These are phyloP conservation scores for Montipora efflorescens DNA, from an alignment of 64 coral and sea anemone species.

Conservation along the genomic window DNA sequence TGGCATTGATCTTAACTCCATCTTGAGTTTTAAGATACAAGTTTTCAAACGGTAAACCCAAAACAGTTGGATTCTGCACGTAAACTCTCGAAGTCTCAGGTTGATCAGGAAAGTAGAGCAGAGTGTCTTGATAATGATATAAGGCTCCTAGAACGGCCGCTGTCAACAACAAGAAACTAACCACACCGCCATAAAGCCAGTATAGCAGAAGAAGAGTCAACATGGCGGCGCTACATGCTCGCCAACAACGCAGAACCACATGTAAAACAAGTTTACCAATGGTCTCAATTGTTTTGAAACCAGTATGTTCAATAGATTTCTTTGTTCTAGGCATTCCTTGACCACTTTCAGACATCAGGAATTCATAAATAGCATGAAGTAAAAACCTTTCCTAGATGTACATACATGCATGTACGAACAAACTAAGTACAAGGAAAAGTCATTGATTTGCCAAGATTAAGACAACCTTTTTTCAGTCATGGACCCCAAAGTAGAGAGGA, in stretches of 20 bases:
- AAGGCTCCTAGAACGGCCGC: constrained; percentile 94
- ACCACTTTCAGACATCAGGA: constrained; percentile 73
- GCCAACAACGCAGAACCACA: constrained; percentile 89
- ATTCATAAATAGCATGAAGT: not conserved
- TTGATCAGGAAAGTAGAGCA: constrained; percentile 97
- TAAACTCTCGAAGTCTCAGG: constrained; percentile 92
- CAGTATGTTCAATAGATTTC: constrained; percentile 79
- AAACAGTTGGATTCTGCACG: constrained; percentile 90
- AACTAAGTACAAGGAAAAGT: not conserved
- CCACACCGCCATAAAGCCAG: constrained; percentile 97
- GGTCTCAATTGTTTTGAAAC: constrained; percentile 97
- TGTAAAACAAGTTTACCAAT: constrained; percentile 90
- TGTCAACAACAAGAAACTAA: constrained; percentile 89
- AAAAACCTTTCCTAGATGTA: not conserved
- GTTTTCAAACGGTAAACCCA: constrained; percentile 96
- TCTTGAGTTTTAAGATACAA: constrained; percentile 93
- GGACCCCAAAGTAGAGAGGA: not conserved
- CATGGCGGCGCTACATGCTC: constrained; percentile 92
- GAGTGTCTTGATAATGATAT: constrained; percentile 97
- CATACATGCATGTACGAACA: not conserved
- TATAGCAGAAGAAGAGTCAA: constrained; percentile 89
- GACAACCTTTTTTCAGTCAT: not conserved
- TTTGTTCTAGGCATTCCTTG: constrained; percentile 77
- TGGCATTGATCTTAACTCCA: constrained; percentile 89
- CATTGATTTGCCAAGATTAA: not conserved